phyloP scores from a whole-genome alignment of 2,888 invertebrate genomes.

The Pegoplata infirma region DNA sequence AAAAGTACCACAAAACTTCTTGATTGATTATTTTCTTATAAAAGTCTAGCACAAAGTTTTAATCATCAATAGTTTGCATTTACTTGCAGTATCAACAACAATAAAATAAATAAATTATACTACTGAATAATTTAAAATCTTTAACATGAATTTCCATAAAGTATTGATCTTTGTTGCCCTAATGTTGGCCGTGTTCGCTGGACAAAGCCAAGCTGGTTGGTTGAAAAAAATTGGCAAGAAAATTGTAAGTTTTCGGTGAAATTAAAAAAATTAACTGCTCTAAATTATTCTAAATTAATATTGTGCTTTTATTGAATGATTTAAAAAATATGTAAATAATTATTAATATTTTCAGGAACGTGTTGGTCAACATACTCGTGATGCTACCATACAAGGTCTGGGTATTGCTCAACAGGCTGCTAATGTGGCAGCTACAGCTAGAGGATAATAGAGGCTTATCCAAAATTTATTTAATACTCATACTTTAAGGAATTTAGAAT shows the following conservation, averaged over 20 bases:
- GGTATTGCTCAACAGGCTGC: constrained; percentile 67
- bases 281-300: too few relatives aligned
- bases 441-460: neutral
- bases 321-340: neutral
- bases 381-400: constrained; percentile 66
- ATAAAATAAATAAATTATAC: neutral
- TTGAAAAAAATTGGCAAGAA: constrained; percentile 71
- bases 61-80: constrained; percentile 7
- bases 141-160: constrained; percentile 66
- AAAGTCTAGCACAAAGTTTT: neutral
- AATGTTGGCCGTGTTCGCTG: constrained; percentile 68
- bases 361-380: constrained; percentile 66
- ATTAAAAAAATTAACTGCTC: neutral
- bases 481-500: neutral
- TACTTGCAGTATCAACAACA: neutral
- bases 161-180: constrained; percentile 67
- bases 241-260: constrained; percentile 66
- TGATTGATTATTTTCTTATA: constrained; percentile 7
- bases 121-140: too few relatives aligned
- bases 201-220: constrained; percentile 72
- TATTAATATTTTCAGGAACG: constrained; percentile 67
- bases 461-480: neutral
- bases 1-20: neutral
- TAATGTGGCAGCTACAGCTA: constrained; percentile 65
- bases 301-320: too few relatives aligned